Evolutionary conservation across 2,888 invertebrate species (phyloP).

Genomic region (Linyphia triangularis): DNA sequence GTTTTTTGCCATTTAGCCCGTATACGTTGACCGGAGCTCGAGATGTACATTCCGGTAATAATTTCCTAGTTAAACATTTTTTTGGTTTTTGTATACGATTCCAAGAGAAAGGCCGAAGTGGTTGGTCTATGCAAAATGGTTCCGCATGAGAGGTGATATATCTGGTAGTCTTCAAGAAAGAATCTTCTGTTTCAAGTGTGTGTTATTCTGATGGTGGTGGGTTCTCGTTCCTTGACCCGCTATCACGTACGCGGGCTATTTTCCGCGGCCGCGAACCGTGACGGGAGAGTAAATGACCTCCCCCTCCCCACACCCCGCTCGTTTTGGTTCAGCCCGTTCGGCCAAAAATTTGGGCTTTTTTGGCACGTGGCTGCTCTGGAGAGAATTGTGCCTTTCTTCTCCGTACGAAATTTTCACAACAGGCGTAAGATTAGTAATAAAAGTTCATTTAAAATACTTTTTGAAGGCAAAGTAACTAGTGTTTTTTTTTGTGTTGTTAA

Average conservation of each 20-base stretch:
- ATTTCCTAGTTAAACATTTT: not conserved
- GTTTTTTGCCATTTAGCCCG: too few relatives aligned
- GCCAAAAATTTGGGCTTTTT: constrained; percentile 8
- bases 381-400: too few relatives aligned
- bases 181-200: not conserved
- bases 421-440: too few relatives aligned
- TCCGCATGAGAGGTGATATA: constrained; percentile 13
- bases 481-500: too few relatives aligned
- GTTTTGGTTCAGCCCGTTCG: constrained; percentile 18
- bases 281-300: constrained; percentile 70
- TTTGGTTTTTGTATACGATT: not conserved
- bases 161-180: not conserved
- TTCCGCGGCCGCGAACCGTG: constrained; percentile 65
- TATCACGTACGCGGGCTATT: constrained; percentile 66
- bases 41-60: too few relatives aligned
- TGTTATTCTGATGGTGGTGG: constrained; percentile 40
- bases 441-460: too few relatives aligned
- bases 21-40: too few relatives aligned
- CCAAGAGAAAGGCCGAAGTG: not conserved
- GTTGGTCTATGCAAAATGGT: not conserved
- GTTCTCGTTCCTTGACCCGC: constrained; percentile 68
- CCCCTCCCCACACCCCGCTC: constrained; percentile 38
- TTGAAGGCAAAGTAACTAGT: too few relatives aligned
- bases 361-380: not conserved
- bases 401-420: too few relatives aligned